A percentile compares a stretch with the other conserved stretches of the same genome.
These are phyloP conservation scores for Popillia japonica DNA, from an alignment of 1,140 invertebrate species.

Conservation along the genomic window DNA sequence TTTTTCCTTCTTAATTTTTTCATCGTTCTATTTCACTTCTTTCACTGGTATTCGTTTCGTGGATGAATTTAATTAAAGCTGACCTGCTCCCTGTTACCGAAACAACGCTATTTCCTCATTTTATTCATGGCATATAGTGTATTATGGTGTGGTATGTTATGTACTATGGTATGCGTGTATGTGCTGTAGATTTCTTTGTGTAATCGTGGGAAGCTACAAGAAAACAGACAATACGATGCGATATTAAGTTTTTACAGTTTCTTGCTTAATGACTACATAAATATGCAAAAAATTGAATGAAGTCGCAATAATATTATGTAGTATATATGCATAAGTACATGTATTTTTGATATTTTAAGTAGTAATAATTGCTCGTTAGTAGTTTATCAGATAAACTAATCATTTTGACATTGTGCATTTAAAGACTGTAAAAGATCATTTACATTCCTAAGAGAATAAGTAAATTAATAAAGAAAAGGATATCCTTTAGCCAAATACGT, in stretches of 20 bases:
- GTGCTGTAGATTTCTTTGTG: slow-evolving; percentile 24
- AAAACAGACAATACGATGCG: slow-evolving; percentile 21
- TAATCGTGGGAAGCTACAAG: slow-evolving; percentile 22
- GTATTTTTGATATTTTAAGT: not conserved
- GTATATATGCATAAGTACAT: not conserved
- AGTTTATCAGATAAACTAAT: not conserved
- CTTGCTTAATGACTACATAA: slow-evolving; percentile 24
- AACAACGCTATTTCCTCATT: slow-evolving; percentile 30
- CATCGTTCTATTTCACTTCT: slow-evolving; percentile 13
- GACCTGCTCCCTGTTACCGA: slow-evolving; percentile 11
- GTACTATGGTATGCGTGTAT: not conserved
- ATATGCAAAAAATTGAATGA: slow-evolving; percentile 17
- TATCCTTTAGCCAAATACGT: not conserved
- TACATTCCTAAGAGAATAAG: not conserved
- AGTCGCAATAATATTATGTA: not conserved
- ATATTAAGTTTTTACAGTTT: slow-evolving; percentile 29
- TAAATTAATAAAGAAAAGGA: slow-evolving; percentile 1
- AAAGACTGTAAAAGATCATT: not conserved
- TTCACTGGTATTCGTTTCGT: not conserved
- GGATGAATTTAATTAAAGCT: slow-evolving; percentile 24
- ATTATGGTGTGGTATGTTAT: not conserved
- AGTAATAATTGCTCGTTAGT: not conserved
- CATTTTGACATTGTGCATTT: not conserved
- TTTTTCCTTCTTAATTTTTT: slow-evolving; percentile 34
- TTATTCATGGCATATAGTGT: not conserved